These are phyloP conservation scores for Fulica atra DNA, from an alignment of 2,113 vertebrate genomes.

Conservation along the genomic window DNA sequence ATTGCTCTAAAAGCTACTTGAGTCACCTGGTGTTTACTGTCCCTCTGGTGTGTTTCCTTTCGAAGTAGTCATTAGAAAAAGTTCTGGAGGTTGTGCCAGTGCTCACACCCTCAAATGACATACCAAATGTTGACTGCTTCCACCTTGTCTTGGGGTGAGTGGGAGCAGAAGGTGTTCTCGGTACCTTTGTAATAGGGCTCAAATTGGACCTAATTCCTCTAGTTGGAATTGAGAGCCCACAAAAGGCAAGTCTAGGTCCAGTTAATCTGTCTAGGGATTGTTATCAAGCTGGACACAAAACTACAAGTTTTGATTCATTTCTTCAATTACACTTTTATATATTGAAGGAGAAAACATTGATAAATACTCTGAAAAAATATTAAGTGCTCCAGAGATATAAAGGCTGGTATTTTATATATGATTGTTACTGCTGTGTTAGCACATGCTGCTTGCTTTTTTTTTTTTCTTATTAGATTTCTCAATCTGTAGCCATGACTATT, in stretches of 20 bases:
- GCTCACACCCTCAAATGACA: not conserved
- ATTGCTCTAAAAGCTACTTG: constrained; percentile 43
- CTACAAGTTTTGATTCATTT: accelerated
- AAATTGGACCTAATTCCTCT: not conserved
- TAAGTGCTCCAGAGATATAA: not conserved
- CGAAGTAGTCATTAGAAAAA: not conserved
- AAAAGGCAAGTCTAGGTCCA: accelerated
- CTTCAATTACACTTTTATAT: not conserved
- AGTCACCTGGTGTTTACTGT: not conserved
- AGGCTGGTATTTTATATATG: not conserved
- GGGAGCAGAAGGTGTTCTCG: accelerated
- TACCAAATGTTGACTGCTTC: not conserved
- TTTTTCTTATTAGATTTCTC: not conserved
- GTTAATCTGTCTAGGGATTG: not conserved
- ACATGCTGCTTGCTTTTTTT: not conserved
- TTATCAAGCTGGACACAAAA: not conserved
- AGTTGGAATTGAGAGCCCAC: accelerated
- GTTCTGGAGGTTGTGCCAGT: not conserved
- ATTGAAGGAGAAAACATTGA: not conserved
- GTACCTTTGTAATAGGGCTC: not conserved
- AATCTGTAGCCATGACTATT: not conserved
- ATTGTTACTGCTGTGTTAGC: not conserved
- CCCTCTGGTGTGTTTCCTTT: not conserved
- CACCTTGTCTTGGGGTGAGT: not conserved
- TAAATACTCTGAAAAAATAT: not conserved